A percentile compares a stretch with the other conserved stretches of the same genome.
Conservation (phyloP, 2,113 vertebrate species). For the Excalfactoria chinensis region DNA sequence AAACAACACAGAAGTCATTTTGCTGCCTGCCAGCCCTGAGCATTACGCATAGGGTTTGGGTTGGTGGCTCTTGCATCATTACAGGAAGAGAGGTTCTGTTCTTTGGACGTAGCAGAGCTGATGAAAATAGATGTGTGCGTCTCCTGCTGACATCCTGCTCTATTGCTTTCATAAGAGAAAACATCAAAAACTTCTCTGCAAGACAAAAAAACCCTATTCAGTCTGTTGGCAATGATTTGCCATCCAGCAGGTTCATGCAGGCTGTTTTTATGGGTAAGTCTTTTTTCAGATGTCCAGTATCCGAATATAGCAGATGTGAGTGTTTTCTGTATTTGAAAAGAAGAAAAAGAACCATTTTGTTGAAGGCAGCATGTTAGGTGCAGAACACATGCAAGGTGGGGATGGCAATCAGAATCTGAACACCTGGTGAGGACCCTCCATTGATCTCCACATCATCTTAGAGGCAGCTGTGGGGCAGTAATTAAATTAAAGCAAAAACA, state of each 20-base stretch:
- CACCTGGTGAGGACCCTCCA: neutral
- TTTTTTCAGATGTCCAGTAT: constrained; percentile 51
- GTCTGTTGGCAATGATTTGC: neutral
- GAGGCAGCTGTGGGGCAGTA: neutral
- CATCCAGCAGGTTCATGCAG: constrained; percentile 36
- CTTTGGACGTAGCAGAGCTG: neutral
- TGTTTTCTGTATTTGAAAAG: neutral
- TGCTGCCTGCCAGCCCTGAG: neutral
- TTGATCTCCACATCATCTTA: neutral
- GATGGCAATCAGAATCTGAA: neutral
- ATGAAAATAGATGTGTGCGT: neutral
- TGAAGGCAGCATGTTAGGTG: neutral
- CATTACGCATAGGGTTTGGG: neutral
- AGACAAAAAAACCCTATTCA: constrained; percentile 24
- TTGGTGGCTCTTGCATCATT: neutral
- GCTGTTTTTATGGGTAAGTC: neutral
- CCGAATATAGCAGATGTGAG: constrained; percentile 31
- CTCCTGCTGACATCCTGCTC: neutral
- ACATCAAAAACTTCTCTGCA: neutral
- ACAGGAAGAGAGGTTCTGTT: neutral
- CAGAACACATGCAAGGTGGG: neutral
- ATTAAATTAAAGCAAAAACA: neutral
- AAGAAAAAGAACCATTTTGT: neutral
- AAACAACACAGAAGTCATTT: neutral
- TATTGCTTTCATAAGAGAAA: neutral